Percentiles rank a stretch among this genome's conserved stretches.
Conservation (phyloP, 2,113 vertebrate genomes). For the Cinclus mexicanus region DNA sequence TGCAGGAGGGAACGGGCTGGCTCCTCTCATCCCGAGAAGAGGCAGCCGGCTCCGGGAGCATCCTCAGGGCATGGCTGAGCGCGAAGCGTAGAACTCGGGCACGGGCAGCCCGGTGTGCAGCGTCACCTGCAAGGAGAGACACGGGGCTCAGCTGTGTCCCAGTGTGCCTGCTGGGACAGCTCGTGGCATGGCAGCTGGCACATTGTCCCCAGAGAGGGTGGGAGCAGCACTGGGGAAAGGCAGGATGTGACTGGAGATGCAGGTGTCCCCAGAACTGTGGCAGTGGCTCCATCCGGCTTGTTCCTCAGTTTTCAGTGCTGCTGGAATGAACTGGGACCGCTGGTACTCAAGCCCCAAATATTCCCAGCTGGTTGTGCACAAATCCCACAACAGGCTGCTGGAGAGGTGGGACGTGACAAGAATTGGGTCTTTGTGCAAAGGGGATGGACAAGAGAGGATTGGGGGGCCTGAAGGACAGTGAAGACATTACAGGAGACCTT, state of each 20-base stretch:
- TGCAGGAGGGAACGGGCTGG: neutral
- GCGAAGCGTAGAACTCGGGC: conserved; percentile 91
- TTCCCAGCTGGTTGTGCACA: neutral
- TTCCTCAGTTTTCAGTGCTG: neutral
- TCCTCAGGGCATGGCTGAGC: conserved; percentile 77
- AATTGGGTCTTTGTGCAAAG: neutral
- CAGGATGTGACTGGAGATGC: accelerated
- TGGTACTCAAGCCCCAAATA: neutral
- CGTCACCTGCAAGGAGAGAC: conserved; percentile 79
- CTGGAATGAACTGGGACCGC: neutral
- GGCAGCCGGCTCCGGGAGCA: conserved; percentile 30
- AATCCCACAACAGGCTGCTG: neutral
- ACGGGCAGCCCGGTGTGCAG: conserved; percentile 94
- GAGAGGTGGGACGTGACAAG: neutral
- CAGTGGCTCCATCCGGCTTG: neutral
- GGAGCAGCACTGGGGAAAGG: neutral
- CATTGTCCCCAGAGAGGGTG: neutral
- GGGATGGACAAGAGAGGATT: neutral
- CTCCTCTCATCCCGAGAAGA: conserved; percentile 1
- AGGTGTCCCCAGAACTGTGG: neutral
- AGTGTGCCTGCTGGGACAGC: neutral
- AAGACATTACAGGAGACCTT: neutral
- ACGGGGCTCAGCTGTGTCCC: accelerated
- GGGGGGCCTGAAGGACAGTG: neutral
- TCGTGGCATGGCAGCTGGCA: neutral